Conservation (phyloP, 2,113 vertebrate species). For the Conger conger region DNA sequence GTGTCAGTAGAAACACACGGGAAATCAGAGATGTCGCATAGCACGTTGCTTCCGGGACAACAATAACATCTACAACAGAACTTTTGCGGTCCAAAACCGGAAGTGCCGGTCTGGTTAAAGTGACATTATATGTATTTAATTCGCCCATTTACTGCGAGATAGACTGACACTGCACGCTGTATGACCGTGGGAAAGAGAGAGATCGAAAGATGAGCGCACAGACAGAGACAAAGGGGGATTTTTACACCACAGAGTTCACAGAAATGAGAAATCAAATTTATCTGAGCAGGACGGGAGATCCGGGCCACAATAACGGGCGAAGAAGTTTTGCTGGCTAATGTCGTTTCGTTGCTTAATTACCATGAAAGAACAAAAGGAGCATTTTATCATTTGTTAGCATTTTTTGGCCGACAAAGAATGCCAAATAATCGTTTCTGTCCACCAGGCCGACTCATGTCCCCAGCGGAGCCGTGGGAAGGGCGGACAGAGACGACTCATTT, state of each 20-base stretch:
- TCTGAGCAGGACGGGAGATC: neutral
- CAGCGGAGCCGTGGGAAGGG: neutral
- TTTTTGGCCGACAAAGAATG: neutral
- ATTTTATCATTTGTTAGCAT: neutral
- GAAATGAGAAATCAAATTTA: neutral
- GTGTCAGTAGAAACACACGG: neutral
- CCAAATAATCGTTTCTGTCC: neutral
- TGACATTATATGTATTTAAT: neutral
- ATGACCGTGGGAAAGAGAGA: neutral
- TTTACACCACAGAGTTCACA: neutral
- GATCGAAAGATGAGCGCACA: neutral
- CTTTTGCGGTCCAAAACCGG: neutral
- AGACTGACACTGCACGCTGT: neutral
- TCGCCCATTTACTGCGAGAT: neutral
- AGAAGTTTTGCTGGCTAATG: neutral
- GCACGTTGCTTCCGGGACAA: neutral
- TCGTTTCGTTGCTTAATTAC: neutral
- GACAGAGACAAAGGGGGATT: neutral
- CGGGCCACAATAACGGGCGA: neutral
- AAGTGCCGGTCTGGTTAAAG: neutral
- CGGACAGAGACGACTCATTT: no score
- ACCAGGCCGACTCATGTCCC: neutral
- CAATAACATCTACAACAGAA: neutral
- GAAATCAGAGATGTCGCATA: neutral
- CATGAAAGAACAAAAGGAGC: neutral